Percentiles rank a stretch among this genome's conserved stretches.
phyloP scores from a whole-genome alignment of 2,113 vertebrate species.

The Sylvietta virens region DNA sequence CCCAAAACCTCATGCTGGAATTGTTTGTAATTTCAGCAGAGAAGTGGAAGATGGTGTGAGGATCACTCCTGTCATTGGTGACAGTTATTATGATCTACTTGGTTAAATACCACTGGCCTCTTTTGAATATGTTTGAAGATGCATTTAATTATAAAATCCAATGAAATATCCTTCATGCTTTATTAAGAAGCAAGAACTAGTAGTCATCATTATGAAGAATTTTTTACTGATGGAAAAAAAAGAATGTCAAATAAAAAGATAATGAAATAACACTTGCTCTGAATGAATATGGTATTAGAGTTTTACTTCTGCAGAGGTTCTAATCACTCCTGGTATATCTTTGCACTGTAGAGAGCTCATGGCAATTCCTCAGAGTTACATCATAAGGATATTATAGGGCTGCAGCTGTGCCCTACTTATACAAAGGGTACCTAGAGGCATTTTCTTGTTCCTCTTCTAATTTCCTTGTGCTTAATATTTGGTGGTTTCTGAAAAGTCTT shows the following conservation, averaged over 20 bases:
- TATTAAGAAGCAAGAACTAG: background rate
- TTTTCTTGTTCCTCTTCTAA: background rate
- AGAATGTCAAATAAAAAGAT: slow-evolving; percentile 10
- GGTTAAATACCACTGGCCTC: background rate
- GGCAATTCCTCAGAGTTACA: background rate
- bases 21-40: background rate
- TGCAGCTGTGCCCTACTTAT: background rate
- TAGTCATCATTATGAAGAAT: background rate
- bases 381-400: background rate
- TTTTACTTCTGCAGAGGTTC: background rate
- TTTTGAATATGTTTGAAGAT: slow-evolving; percentile 32
- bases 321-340: background rate
- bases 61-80: background rate
- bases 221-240: slow-evolving; percentile 28
- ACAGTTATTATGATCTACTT: background rate
- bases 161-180: slow-evolving; percentile 3
- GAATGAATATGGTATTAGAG: background rate
- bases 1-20: background rate
- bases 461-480: background rate
- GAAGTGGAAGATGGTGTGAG: fast-evolving
- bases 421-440: background rate
- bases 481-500: background rate
- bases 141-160: slow-evolving; percentile 18
- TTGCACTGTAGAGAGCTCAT: background rate
- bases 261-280: background rate